phyloP scores from a whole-genome alignment of 1,140 invertebrate species.

The Platyscapa corneri region DNA sequence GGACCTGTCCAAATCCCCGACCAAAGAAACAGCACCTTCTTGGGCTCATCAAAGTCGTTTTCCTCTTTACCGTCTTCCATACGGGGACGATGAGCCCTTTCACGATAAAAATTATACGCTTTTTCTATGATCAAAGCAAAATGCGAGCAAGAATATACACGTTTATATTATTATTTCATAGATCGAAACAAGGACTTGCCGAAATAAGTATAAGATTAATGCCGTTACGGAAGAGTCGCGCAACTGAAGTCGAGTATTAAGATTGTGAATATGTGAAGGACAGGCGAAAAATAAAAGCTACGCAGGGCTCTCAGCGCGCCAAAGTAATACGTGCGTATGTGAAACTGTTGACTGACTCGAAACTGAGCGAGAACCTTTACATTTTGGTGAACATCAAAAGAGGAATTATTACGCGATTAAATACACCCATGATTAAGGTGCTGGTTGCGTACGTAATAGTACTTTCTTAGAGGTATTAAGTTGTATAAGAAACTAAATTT shows the following conservation, averaged over 20 bases:
- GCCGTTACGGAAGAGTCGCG: slow-evolving; percentile 13
- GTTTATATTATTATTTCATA: too few species aligned
- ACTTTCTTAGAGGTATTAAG: too few species aligned
- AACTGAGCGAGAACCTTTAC: too few species aligned
- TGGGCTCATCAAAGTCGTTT: not conserved
- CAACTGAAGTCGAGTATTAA: not conserved
- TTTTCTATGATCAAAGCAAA: too few species aligned
- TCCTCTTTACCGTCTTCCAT: slow-evolving; percentile 44
- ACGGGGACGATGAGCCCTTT: not conserved
- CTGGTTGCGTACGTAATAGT: too few species aligned
- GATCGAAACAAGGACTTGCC: not conserved
- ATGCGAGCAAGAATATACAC: too few species aligned
- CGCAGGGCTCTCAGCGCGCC: slow-evolving; percentile 16
- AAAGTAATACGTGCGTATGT: not conserved
- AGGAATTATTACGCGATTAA: too few species aligned
- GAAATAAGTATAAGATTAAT: not conserved
- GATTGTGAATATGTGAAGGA: not conserved
- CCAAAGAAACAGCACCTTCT: slow-evolving; percentile 49
- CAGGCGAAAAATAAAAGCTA: slow-evolving; percentile 43
- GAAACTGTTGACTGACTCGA: too few species aligned
- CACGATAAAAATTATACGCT: too few species aligned
- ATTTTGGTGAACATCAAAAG: too few species aligned
- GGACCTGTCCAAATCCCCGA: slow-evolving; percentile 53
- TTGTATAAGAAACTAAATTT: too few species aligned
- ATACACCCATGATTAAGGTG: too few species aligned